Conservation (phyloP, 2,888 invertebrate genomes). For the Perizoma affinitatum region DNA sequence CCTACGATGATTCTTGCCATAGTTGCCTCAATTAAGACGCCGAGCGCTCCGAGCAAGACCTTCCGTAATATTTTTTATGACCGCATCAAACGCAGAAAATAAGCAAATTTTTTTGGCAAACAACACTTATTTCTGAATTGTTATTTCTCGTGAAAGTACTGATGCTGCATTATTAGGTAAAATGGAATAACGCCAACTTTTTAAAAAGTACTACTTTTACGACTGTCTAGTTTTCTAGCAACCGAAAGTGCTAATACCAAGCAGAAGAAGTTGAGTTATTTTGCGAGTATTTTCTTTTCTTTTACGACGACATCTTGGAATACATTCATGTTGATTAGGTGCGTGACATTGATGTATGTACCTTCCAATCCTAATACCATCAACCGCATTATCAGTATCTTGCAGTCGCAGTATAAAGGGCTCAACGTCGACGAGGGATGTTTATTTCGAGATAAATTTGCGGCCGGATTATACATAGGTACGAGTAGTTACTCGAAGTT, state of each 20-base stretch:
- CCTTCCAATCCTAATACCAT: constrained; percentile 39
- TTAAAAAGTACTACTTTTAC: constrained; percentile 52
- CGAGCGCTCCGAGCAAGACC: constrained; percentile 38
- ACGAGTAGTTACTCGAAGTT: constrained; percentile 33
- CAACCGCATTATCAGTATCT: constrained; percentile 40
- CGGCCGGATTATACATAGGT: constrained; percentile 37
- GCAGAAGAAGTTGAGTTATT: constrained; percentile 43
- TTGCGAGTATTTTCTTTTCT: constrained; percentile 42
- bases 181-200: constrained; percentile 68
- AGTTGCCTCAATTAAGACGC: constrained; percentile 54
- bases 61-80: constrained; percentile 43
- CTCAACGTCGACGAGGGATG: constrained; percentile 35
- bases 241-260: constrained; percentile 45
- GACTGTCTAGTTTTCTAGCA: constrained; percentile 44
- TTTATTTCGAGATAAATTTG: constrained; percentile 31
- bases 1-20: constrained; percentile 43
- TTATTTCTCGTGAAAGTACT: constrained; percentile 56
- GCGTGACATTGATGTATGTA: constrained; percentile 33
- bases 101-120: constrained; percentile 52
- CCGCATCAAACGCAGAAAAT: constrained; percentile 38
- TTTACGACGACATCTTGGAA: constrained; percentile 19
- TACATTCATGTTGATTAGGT: neutral
- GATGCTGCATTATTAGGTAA: constrained; percentile 58
- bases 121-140: constrained; percentile 48
- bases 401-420: constrained; percentile 39